A percentile compares a stretch with the other conserved stretches of the same genome.
Conservation (phyloP, 2,888 invertebrate genomes). For the Pyrrhia umbra region DNA sequence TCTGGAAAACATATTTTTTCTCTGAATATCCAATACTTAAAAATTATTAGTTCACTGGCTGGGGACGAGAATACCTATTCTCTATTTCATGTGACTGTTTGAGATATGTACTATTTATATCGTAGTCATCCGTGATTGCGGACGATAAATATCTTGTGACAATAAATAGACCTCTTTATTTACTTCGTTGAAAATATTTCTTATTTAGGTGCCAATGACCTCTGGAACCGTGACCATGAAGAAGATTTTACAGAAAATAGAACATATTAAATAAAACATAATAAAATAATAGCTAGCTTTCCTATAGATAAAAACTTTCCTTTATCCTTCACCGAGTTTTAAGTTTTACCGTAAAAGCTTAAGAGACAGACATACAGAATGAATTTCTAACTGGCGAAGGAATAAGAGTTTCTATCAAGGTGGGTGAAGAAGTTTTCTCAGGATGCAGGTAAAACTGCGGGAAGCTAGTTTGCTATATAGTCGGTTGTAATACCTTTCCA, state of each 20-base stretch:
- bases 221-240: not conserved
- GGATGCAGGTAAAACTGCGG: no score
- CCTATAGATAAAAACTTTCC: no score
- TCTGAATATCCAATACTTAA: conserved; percentile 25
- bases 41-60: conserved; percentile 34
- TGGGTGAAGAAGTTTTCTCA: no score
- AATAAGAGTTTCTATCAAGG: no score
- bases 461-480: not conserved
- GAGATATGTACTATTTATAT: conserved; percentile 41
- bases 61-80: conserved; percentile 9
- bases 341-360: no score
- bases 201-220: conserved; percentile 29
- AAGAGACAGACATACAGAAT: no score
- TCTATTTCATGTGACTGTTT: conserved; percentile 23
- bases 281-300: no score
- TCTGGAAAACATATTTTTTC: no score
- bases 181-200: conserved; percentile 26
- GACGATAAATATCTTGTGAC: conserved; percentile 21
- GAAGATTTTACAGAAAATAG: not conserved
- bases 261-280: no score
- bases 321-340: no score
- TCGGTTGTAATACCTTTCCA: conserved; percentile 90
- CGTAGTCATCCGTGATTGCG: conserved; percentile 25
- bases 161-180: conserved; percentile 16
- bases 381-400: no score